These are phyloP conservation scores for Fragariocoptes setiger DNA, from an alignment of 1,140 invertebrate species.

Conservation along the genomic window DNA sequence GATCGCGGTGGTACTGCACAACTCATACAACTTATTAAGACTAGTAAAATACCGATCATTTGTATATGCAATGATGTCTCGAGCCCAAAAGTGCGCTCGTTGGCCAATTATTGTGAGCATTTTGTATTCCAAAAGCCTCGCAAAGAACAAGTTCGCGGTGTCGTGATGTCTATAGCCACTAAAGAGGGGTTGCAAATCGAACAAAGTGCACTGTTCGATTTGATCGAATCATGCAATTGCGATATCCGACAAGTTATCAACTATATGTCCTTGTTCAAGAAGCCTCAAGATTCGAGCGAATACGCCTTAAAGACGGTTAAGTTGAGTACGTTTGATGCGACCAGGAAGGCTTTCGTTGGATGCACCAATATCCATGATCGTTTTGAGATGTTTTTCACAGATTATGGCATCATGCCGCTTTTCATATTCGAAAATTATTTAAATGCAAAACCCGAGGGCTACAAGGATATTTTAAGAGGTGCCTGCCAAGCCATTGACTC, in stretches of 20 bases:
- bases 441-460: conserved; percentile 26
- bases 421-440: conserved; percentile 97
- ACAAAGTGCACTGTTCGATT: conserved; percentile 35
- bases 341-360: conserved; percentile 54
- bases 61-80: conserved; percentile 95
- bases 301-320: neutral
- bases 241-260: conserved; percentile 58
- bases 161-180: conserved; percentile 59
- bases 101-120: conserved; percentile 82
- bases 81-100: conserved; percentile 64
- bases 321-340: conserved; percentile 54
- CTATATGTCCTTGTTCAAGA: conserved; percentile 42
- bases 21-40: conserved; percentile 68
- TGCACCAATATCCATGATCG: conserved; percentile 53
- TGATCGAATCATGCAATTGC: conserved; percentile 58
- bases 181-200: conserved; percentile 63
- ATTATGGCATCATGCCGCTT: conserved; percentile 70
- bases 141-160: conserved; percentile 58
- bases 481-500: conserved; percentile 46
- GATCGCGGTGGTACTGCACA: conserved; percentile 55
- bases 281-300: conserved; percentile 17
- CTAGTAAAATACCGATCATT: conserved; percentile 60
- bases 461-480: conserved; percentile 5
- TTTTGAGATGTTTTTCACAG: conserved; percentile 71
- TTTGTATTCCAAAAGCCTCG: conserved; percentile 41